phyloP scores from a whole-genome alignment of 2,113 vertebrate genomes.

The Sterna hirundo region DNA sequence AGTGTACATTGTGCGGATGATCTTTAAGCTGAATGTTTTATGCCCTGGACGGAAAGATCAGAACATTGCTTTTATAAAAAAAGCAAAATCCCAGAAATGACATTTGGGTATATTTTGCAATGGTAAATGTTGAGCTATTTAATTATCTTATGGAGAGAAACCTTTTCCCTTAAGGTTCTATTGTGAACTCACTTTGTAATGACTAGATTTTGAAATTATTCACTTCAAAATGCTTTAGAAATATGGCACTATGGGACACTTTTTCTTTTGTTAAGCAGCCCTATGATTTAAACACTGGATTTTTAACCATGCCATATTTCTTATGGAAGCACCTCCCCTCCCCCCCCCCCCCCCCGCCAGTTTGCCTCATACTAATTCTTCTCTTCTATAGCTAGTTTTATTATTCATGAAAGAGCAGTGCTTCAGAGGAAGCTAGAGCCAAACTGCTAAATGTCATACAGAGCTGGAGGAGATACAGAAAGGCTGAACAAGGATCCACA shows the following conservation, averaged over 20 bases:
- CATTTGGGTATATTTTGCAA: background rate
- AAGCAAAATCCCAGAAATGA: background rate
- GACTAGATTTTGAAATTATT: background rate
- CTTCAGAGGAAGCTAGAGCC: background rate
- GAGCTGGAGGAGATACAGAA: background rate
- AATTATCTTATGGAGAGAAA: slow-evolving; percentile 13
- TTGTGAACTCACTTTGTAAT: slow-evolving; percentile 1
- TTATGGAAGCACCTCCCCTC: background rate
- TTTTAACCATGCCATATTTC: background rate
- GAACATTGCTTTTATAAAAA: background rate
- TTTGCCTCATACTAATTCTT: background rate
- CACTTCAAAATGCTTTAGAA: background rate
- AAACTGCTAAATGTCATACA: background rate
- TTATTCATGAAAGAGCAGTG: background rate
- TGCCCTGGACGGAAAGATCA: background rate
- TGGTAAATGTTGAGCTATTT: background rate
- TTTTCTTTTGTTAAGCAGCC: background rate
- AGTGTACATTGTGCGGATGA: background rate
- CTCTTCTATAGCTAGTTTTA: background rate
- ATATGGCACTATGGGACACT: background rate
- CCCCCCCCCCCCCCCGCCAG: fast-evolving
- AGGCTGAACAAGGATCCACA: background rate
- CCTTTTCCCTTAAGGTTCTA: background rate
- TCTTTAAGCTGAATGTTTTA: background rate
- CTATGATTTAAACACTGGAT: background rate